Conservation (phyloP, 2,888 invertebrate genomes). For the Syrphus vitripennis region DNA sequence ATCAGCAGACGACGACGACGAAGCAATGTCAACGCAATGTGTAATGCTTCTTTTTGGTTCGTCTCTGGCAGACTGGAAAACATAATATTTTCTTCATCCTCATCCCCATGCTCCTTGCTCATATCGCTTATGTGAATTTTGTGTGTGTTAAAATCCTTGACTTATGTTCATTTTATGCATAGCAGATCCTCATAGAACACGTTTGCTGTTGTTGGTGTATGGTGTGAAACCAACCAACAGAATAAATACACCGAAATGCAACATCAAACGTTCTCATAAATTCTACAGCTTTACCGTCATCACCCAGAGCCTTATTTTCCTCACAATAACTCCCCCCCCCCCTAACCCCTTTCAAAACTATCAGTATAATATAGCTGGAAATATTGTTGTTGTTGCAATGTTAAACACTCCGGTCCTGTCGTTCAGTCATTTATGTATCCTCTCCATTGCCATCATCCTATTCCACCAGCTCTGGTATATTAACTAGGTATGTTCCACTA, state of each 20-base stretch:
- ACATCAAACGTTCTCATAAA: constrained; percentile 66
- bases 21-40: constrained; percentile 68
- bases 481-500: constrained; percentile 51
- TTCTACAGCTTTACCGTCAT: constrained; percentile 24
- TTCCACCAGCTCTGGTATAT: constrained; percentile 40
- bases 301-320: neutral
- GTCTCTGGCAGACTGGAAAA: constrained; percentile 68
- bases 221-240: constrained; percentile 54
- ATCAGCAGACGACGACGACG: constrained; percentile 63
- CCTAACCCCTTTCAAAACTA: neutral
- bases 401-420: constrained; percentile 51
- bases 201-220: constrained; percentile 56
- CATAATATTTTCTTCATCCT: constrained; percentile 10
- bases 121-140: neutral
- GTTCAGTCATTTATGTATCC: constrained; percentile 63
- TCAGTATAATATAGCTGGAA: neutral
- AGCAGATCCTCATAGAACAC: constrained; percentile 57
- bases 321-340: no score
- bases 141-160: constrained; percentile 65
- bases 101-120: neutral
- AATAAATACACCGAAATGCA: constrained; percentile 62
- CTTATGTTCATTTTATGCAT: constrained; percentile 69
- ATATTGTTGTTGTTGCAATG: neutral
- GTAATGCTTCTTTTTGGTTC: constrained; percentile 59
- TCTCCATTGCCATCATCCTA: neutral